These are phyloP conservation scores for Gerris lacustris DNA, from an alignment of 2,888 invertebrate species.

Conservation along the genomic window DNA sequence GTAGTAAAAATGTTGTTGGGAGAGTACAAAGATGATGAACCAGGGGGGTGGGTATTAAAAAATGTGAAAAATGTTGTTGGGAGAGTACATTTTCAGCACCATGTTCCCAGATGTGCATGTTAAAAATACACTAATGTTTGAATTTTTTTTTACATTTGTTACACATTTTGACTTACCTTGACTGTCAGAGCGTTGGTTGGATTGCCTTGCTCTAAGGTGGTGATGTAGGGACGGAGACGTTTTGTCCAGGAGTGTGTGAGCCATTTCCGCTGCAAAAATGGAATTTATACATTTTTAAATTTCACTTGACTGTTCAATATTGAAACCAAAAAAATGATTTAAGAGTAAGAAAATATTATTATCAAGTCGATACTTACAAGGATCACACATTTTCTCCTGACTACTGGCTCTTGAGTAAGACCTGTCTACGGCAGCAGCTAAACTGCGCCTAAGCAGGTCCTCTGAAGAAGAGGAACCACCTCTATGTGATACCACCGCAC, in stretches of 20 bases:
- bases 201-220: conserved; percentile 22
- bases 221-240: conserved; percentile 25
- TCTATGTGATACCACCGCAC: conserved; percentile 60
- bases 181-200: conserved; percentile 25
- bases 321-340: no score
- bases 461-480: conserved; percentile 52
- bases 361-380: conserved; percentile 17
- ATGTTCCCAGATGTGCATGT: no score
- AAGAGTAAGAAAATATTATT: no score
- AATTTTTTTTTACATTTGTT: no score
- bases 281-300: not conserved
- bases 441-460: conserved; percentile 54
- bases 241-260: not conserved
- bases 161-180: conserved; percentile 19
- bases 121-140: no score
- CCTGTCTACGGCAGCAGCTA: conserved; percentile 34
- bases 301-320: no score
- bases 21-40: no score
- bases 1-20: no score
- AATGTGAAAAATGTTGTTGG: no score
- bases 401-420: conserved; percentile 45
- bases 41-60: no score
- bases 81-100: no score
- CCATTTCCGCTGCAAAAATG: not conserved
- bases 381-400: conserved; percentile 64